Conservation (phyloP, 2,888 invertebrate genomes). For the Platycheirus rosarum region DNA sequence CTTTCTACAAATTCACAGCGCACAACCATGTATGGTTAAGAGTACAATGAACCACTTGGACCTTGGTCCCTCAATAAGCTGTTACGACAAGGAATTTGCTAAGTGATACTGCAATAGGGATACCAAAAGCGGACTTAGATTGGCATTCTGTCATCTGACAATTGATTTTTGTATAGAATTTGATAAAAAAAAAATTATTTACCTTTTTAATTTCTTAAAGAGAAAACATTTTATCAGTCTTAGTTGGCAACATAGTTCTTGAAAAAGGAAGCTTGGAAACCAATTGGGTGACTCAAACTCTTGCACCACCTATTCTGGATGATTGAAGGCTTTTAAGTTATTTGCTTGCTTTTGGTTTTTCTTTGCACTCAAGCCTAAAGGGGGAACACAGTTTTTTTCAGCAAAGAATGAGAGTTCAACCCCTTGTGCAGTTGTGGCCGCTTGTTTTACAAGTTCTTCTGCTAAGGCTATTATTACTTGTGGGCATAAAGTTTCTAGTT, state of each 20-base stretch:
- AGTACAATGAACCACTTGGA: no score
- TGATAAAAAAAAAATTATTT: no score
- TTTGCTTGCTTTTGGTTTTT: constrained; percentile 70
- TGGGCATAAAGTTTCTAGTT: constrained; percentile 44
- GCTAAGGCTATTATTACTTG: constrained; percentile 48
- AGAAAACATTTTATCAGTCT: no score
- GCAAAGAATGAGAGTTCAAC: constrained; percentile 42
- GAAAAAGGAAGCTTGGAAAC: neutral
- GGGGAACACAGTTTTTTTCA: constrained; percentile 21
- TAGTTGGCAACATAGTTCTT: constrained; percentile 17
- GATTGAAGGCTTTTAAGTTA: constrained; percentile 69
- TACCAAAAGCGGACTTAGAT: no score
- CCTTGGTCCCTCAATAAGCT: no score
- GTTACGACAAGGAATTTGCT: no score
- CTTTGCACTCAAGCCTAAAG: constrained; percentile 43
- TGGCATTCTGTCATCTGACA: no score
- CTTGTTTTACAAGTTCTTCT: constrained; percentile 69
- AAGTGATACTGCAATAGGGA: no score
- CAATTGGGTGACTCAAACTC: constrained; percentile 14
- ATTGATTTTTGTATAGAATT: no score
- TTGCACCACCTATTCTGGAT: constrained; percentile 37
- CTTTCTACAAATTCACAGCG: no score
- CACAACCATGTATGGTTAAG: no score
- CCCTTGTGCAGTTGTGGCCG: constrained; percentile 37
- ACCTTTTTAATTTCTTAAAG: no score